Evolutionary conservation across 2,888 invertebrate species (phyloP).

Genomic region (Xanthorhoe designata): DNA sequence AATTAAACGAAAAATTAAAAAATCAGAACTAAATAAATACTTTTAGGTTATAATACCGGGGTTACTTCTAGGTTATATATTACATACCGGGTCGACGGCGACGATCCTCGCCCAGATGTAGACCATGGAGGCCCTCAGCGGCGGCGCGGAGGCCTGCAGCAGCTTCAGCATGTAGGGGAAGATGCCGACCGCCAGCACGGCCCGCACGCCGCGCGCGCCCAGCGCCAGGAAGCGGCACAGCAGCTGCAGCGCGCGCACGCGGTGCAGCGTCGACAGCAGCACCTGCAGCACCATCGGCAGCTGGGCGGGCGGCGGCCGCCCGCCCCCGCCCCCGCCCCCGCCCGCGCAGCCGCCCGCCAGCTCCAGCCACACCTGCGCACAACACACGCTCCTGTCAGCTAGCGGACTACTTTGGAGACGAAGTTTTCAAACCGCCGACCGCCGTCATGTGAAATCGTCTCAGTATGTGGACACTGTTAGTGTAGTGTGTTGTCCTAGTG

Average conservation of each 20-base stretch:
- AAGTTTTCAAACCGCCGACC: too few relatives aligned
- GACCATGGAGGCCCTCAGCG: conserved; percentile 96
- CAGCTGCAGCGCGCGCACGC: conserved; percentile 96
- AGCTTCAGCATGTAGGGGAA: conserved; percentile 99
- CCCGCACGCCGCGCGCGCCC: conserved; percentile 94
- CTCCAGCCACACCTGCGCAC: conserved; percentile 88
- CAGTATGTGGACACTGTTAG: too few relatives aligned
- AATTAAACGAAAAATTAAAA: too few relatives aligned
- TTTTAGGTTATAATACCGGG: too few relatives aligned
- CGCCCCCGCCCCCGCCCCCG: conserved; percentile 84
- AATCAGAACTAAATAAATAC: too few relatives aligned
- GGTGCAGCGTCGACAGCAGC: conserved; percentile 90
- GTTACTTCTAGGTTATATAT: too few relatives aligned
- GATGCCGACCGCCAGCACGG: conserved; percentile 98
- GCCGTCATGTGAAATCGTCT: too few relatives aligned
- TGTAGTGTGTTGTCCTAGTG: too few relatives aligned
- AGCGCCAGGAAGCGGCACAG: conserved; percentile 97
- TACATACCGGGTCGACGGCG: conserved; percentile 95
- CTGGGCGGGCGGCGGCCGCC: conserved; percentile 94
- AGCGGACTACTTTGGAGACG: too few relatives aligned
- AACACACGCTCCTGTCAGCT: too few relatives aligned
- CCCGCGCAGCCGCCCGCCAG: conserved; percentile 86
- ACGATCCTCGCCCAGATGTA: conserved; percentile 99
- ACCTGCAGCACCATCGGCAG: conserved; percentile 98
- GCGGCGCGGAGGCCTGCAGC: conserved; percentile 96